Evolutionary conservation across 2,888 invertebrate genomes (phyloP), one percentile per base, ranked within the genome.

Genomic region (Matsumyia berberina): DNA sequence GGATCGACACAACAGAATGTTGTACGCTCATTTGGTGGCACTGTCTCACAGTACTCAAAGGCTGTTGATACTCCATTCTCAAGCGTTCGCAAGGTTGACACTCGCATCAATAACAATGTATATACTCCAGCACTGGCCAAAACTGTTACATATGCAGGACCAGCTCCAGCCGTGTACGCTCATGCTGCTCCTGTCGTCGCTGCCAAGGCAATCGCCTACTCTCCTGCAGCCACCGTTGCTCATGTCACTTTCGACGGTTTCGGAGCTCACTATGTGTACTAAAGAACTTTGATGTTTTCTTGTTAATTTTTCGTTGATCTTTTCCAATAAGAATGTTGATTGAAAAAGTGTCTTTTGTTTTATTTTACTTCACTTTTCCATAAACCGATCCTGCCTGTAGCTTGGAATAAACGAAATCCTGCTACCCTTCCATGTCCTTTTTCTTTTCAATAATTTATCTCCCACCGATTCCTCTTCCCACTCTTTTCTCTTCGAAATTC

Each of bases 181-280:
- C 86, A 88, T 37, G 87, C 88, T 42, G 89, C 91, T 53, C 79
- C 87, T 29, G 85, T 82, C n/a, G 88, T 89, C 9, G 88, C 88
- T 53, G 88, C 88, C 67, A 88, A 89, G 12, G 81, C 89, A 55
- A 87, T 93, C 88, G 64, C 90, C 88, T 69, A 91, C 90, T n/a
- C 90, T 57, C 93, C 94, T 46, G 93, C 93, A 33, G 92, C 93
- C 86, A 93, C 93, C 58, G 93, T 94, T 67, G 93, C 94, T 83
- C 94, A 94, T 89, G 93, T 93, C 62, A 89, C 93, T 87, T 94
- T 94, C 92, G 92, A 91, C 86, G 94, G 94, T 85, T 92, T 93
- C 73, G 93, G 93, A 86, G 92, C 93, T 88, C 92, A 93, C 88
- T 94, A 94, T 90, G 93, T 92, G 89, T 94, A 94, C 93, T 94